Conservation (phyloP, 2,797 vertebrate genomes). For the Glyptemys insculpta region DNA sequence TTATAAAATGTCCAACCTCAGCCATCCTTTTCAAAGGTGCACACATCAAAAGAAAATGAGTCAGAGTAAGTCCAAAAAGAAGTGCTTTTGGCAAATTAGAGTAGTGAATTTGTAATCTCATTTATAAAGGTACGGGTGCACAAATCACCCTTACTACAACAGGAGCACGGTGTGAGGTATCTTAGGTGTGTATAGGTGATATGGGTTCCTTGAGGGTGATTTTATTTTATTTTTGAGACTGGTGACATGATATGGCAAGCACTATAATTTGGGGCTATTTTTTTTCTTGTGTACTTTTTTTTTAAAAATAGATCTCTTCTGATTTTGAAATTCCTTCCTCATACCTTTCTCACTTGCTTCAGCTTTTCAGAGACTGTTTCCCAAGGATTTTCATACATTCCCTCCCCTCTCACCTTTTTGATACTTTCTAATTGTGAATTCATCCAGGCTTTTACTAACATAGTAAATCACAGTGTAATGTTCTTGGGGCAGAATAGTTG, state of each 20-base stretch:
- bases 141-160: not conserved
- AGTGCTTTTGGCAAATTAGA: not conserved
- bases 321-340: not conserved
- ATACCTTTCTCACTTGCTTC: not conserved
- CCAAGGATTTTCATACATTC: not conserved
- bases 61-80: constrained; percentile 6
- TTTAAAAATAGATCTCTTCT: not conserved
- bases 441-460: not conserved
- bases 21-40: not conserved
- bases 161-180: not conserved
- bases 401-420: not conserved
- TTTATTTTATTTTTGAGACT: not conserved
- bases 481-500: not conserved
- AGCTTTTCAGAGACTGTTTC: not conserved
- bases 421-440: not conserved
- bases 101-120: too few species aligned
- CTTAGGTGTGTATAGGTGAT: not conserved
- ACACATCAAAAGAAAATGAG: constrained; percentile 10
- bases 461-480: not conserved
- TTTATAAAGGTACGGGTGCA: constrained; percentile 25
- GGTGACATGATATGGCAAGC: not conserved
- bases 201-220: not conserved
- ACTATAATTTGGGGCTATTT: not conserved
- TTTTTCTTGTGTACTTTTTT: not conserved
- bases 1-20: constrained; percentile 23